Conservation (phyloP, 2,888 invertebrate genomes). For the Stenotaenia linearis region DNA sequence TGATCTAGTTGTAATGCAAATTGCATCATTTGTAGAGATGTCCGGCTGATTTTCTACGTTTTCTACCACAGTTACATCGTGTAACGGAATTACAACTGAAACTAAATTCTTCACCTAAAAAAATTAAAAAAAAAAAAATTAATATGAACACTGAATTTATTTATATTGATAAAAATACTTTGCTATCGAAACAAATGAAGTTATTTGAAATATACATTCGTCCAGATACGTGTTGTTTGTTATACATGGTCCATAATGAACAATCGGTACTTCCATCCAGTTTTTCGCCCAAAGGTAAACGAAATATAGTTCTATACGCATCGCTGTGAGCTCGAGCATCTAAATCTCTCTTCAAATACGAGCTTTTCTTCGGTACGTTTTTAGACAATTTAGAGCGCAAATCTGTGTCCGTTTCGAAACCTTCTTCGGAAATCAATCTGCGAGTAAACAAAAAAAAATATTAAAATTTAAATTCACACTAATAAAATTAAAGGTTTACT, state of each 20-base stretch:
- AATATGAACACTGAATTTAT: not conserved
- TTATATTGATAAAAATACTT: conserved; percentile 61
- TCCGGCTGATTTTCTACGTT: conserved; percentile 65
- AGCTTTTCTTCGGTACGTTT: conserved; percentile 81
- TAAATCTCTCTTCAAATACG: conserved; percentile 87
- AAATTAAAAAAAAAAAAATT: conserved; percentile 24
- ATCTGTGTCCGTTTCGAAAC: conserved; percentile 82
- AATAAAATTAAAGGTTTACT: conserved; percentile 44
- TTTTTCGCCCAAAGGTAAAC: conserved; percentile 82
- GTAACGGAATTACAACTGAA: conserved; percentile 78
- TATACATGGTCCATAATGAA: conserved; percentile 89
- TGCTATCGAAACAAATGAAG: conserved; percentile 92
- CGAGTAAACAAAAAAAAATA: conserved; percentile 43
- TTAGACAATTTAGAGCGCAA: conserved; percentile 71
- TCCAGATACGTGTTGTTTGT: conserved; percentile 82
- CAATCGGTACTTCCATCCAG: conserved; percentile 88
- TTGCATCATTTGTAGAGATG: conserved; percentile 57
- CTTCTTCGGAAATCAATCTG: conserved; percentile 86
- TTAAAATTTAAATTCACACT: conserved; percentile 37
- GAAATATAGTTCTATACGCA: conserved; percentile 60
- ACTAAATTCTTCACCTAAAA: conserved; percentile 69
- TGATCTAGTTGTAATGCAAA: conserved; percentile 74
- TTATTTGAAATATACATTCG: conserved; percentile 85
- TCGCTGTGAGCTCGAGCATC: conserved; percentile 93
- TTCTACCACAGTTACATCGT: conserved; percentile 73